Base-by-base conservation (phyloP, 2,113 vertebrate species). In the Plecotus auritus region DNA sequence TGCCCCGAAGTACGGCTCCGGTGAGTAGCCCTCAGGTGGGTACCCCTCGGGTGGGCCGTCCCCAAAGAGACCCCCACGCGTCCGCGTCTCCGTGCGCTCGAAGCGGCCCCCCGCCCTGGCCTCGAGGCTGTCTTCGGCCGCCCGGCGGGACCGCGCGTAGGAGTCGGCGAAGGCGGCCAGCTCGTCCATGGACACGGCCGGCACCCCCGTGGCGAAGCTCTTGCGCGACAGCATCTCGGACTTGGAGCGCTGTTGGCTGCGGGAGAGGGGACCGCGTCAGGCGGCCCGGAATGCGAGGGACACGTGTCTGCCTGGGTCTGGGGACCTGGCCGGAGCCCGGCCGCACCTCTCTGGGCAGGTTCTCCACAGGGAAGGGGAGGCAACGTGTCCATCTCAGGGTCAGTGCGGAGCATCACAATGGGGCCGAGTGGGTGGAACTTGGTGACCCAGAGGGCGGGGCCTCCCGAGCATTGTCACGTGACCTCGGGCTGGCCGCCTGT, bases 141-240 rank as follows among this genome's bases (percentile, higher is more conserved):
- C 96, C 37, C 98, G 97, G 18, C 98, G 98, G 23, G 97, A 78
- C 92, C 98, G 98, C 90, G 98, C 98, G 94, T 99, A 99, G 4
- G 98, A 98, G 91, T 98, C 98, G 0, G 99, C 99, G 26, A 99
- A 99, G 85, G 99, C 99, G 37, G 99, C 99, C 97, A 99, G 98
- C 97, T 99, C 99, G 0, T 99, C 99, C 98, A 99, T 99, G 40
- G 99, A 99, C 72, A 99, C 99, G 0, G 99, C 99, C 0, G 99
- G 99, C 54, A 99, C 98, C 11, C 99, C 98, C 37, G 98, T 97
- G 0, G 99, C 97, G 94, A 99, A 98, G 7, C 98, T 98, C 98
- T 99, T 99, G 26, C 99, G 99, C 64, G 99, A 99, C 91, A 99
- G 96, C 98, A 99, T 99, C 97, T 99, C 99, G 0, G 99, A 99